Evolutionary conservation across 2,113 vertebrate species (phyloP), one percentile per base, ranked within the genome.

Genomic region (Phylloscopus whistleri): DNA sequence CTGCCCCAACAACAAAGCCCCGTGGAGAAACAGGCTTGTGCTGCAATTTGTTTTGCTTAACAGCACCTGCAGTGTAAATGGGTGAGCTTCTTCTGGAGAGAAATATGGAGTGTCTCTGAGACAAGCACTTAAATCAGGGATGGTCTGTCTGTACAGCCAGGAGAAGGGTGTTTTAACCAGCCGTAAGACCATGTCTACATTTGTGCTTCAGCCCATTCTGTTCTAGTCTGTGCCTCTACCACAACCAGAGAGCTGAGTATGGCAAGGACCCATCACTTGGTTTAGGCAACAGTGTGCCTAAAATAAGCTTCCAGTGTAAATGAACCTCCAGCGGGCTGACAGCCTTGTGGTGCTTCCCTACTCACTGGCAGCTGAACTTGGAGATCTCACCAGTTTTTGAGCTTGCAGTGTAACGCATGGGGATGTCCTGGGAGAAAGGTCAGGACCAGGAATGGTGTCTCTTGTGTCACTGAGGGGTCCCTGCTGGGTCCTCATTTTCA

Each of bases 11-110:
- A 74, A 20, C 16, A 64, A 18, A 28, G 21, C 15, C 24, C 26
- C 43, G 10, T 46, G n/a, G 4, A 0, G 0, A 52, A 85, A 63
- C 27, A 52, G n/a, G 12, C 8, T 53, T 16, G 21, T 10, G 6
- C 59, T 83, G 31, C 24, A 69, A 62, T 56, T 88, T 59, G 11
- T 87, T 93, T 75, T 58, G 22, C 48, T 67, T 87, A 69, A 23
- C 9, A 66, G 30, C 23, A 63, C 8, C 10, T 74, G 20, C 15
- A 49, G 28, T 10, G 20, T 46, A 44, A 92, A 70, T 24, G 14
- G 27, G 13, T 68, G 23, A 51, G 33, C n/a, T 59, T 74, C n/a
- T 19, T 62, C 68, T 35, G 21, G 43, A 55, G 66, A 37, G 46
- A 76, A 58, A 51, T 4, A 30, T 24, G 20, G 63, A 62, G 1